Base-by-base conservation (phyloP, 2,113 vertebrate species). In the Nerophis ophidion region DNA sequence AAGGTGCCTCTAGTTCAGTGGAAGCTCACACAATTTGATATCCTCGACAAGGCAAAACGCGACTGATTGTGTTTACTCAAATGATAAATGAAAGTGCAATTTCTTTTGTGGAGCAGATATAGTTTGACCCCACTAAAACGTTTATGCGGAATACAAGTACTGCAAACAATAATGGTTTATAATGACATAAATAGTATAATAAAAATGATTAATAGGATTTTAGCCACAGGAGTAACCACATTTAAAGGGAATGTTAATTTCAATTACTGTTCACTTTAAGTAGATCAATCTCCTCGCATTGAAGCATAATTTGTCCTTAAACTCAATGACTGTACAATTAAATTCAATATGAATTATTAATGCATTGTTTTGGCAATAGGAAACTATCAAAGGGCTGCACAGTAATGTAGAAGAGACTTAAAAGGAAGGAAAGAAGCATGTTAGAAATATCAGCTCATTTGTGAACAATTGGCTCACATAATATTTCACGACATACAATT, bases 311-410 rank as follows among this genome's bases (percentile, higher is more conserved):
- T 12, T 7, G 26, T 13, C 12, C 34, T 52, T 35, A 53, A 53
- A 53, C 14, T 54, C 51, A n/a, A 6, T 5, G 7, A 7, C 52
- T 36, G 9, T 36, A 36, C 34, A 54, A 35, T 38, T 8, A 16
- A 35, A 38, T 16, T 54, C 57, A 49, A 42, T 56, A 72, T 81
- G 70, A 80, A 84, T 86, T 76, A 83, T 80, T 74, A 67, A 83
- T 76, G 70, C 57, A 56, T 40, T 19, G 61, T 71, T 78, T 79
- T 76, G 73, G 62, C 66, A 65, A 80, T 72, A 55, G 19, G 63
- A 26, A 45, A 72, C 70, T 76, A 58, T 79, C 77, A 61, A 47
- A 60, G 61, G 71, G 71, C 71, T 66, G 67, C 69, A 68, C 77
- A 60, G 70, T 65, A 66, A 79, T 62, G 65, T 56, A 74, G 61